These are phyloP conservation scores for Mya arenaria DNA, from an alignment of 1,140 invertebrate genomes.

Conservation along the genomic window DNA sequence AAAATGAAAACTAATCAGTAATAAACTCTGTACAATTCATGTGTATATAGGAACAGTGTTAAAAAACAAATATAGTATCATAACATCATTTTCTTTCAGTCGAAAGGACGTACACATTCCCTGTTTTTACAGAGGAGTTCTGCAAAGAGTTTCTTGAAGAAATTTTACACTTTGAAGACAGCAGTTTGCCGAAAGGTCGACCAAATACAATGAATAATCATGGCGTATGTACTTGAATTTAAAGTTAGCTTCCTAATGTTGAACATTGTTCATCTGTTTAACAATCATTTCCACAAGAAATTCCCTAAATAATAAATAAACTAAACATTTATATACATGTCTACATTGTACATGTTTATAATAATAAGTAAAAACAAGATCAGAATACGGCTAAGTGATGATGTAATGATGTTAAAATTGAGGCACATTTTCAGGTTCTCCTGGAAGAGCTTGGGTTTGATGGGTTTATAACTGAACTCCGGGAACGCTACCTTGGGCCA, in stretches of 20 bases:
- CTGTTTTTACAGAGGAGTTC: conserved; percentile 80
- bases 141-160: conserved; percentile 79
- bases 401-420: too few relatives aligned
- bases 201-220: conserved; percentile 83
- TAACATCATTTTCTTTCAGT: conserved; percentile 68
- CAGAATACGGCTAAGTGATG: too few relatives aligned
- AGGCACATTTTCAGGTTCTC: conserved; percentile 79
- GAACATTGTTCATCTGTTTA: background rate
- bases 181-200: conserved; percentile 79
- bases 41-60: too few relatives aligned
- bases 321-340: too few relatives aligned
- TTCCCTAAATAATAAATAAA: too few relatives aligned
- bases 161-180: conserved; percentile 79
- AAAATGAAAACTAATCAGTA: too few relatives aligned
- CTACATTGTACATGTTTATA: too few relatives aligned
- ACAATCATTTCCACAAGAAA: too few relatives aligned
- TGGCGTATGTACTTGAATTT: conserved; percentile 79
- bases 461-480: conserved; percentile 76
- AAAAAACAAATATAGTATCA: too few relatives aligned
- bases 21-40: too few relatives aligned
- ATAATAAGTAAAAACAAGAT: too few relatives aligned
- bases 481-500: conserved; percentile 77
- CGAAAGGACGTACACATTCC: conserved; percentile 76
- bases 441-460: conserved; percentile 82
- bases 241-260: background rate